A percentile compares a stretch with the other conserved stretches of the same genome.
Conservation (phyloP, 2,888 invertebrate genomes). For the Leucania comma region DNA sequence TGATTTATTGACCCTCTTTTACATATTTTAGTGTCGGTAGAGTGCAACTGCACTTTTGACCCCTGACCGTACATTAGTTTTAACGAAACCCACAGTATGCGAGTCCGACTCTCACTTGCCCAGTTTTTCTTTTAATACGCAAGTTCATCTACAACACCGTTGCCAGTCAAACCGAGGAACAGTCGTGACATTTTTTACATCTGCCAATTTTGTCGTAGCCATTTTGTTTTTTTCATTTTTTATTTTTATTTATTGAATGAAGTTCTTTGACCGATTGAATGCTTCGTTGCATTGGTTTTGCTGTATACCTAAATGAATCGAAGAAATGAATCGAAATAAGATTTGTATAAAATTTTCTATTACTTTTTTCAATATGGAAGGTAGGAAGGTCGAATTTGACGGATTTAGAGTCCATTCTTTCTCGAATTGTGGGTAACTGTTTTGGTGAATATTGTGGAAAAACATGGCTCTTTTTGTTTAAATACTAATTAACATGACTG, state of each 20-base stretch:
- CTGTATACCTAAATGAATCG: not conserved
- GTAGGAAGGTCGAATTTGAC: not conserved
- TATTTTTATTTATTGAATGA: not conserved
- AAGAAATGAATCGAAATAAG: not conserved
- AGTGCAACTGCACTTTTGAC: no score
- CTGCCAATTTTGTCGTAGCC: slow-evolving; percentile 8
- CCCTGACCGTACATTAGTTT: no score
- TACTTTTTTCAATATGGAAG: not conserved
- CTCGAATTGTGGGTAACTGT: not conserved
- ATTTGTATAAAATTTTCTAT: not conserved
- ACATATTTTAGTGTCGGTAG: no score
- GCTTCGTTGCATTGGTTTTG: not conserved
- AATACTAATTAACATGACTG: no score
- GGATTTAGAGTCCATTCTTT: not conserved
- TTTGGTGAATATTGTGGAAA: no score
- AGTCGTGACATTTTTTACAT: slow-evolving; percentile 23
- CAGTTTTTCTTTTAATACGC: not conserved
- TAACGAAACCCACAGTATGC: no score
- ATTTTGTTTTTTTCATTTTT: not conserved
- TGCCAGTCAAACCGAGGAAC: not conserved
- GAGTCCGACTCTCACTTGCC: no score
- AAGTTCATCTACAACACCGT: slow-evolving; percentile 1
- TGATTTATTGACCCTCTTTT: no score
- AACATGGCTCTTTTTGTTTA: no score
- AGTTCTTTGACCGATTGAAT: slow-evolving; percentile 16